These are phyloP conservation scores for Marasmarcha lunaedactyla DNA, from an alignment of 2,888 invertebrate species.

Conservation along the genomic window DNA sequence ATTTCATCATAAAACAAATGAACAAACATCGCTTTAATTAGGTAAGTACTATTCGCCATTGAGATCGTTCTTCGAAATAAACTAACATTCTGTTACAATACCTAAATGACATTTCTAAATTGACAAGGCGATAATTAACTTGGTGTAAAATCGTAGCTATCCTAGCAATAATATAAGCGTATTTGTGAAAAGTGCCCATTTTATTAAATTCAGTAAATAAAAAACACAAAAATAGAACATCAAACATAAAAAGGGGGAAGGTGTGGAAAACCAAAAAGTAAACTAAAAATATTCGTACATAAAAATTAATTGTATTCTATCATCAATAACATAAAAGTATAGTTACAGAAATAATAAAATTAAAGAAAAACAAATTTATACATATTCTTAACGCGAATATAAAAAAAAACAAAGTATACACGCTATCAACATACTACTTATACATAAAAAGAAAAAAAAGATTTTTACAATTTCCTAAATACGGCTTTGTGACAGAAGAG, in stretches of 20 bases:
- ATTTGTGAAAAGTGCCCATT: too few relatives aligned
- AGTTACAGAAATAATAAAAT: conserved; percentile 69
- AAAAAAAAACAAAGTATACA: conserved; percentile 65
- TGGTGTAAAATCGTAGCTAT: too few relatives aligned
- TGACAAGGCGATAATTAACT: too few relatives aligned
- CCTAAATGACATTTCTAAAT: too few relatives aligned
- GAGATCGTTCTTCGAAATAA: too few relatives aligned
- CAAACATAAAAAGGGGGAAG: conserved; percentile 16
- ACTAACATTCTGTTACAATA: too few relatives aligned
- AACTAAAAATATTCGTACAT: conserved; percentile 63
- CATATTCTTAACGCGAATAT: conserved; percentile 65
- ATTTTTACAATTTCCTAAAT: conserved; percentile 63
- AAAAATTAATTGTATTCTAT: conserved; percentile 70
- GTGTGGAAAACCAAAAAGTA: conserved; percentile 35
- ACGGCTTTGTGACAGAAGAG: conserved; percentile 23
- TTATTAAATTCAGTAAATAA: too few relatives aligned
- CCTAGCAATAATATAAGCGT: too few relatives aligned
- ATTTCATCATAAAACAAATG: too few relatives aligned
- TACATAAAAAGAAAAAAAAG: conserved; percentile 44
- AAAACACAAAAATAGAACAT: too few relatives aligned
- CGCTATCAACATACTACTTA: conserved; percentile 55
- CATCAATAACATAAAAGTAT: conserved; percentile 68
- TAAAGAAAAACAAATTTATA: conserved; percentile 68
- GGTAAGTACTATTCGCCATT: too few relatives aligned
- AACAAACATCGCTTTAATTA: too few relatives aligned